Conservation (phyloP, 2,113 vertebrate genomes). For the Eurypyga helias region DNA sequence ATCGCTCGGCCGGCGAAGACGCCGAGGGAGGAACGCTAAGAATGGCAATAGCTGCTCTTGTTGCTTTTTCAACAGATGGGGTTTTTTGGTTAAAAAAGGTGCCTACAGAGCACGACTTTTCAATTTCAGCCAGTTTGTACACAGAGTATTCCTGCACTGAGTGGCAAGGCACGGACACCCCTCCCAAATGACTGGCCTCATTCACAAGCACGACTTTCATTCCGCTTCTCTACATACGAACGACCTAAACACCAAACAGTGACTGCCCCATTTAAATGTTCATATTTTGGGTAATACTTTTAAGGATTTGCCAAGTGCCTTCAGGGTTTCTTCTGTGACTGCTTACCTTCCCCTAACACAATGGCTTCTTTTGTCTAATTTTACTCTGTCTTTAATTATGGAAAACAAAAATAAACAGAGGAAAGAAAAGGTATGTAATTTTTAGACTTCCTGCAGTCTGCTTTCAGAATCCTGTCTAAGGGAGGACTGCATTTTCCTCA, state of each 20-base stretch:
- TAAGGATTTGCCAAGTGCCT: neutral
- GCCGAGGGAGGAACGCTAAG: neutral
- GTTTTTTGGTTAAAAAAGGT: neutral
- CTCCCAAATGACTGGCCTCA: neutral
- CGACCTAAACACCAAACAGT: neutral
- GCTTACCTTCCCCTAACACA: neutral
- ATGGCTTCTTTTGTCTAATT: constrained; percentile 11
- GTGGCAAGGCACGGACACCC: too few species aligned
- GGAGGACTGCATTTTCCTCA: neutral
- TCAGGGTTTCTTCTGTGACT: neutral
- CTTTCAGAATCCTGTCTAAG: neutral
- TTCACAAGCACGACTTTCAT: neutral
- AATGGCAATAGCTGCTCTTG: neutral
- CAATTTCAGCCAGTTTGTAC: neutral
- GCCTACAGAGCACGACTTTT: neutral
- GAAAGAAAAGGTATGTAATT: neutral
- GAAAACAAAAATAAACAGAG: constrained; percentile 12
- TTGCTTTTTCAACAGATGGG: neutral
- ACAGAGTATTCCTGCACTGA: neutral
- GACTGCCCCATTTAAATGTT: neutral
- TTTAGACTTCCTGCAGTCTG: constrained; percentile 14
- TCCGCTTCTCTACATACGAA: neutral
- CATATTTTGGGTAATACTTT: neutral
- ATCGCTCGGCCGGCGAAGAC: neutral
- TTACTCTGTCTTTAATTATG: constrained; percentile 6